Base-by-base conservation (phyloP, 2,888 invertebrate genomes). In the Thereva nobilitata region DNA sequence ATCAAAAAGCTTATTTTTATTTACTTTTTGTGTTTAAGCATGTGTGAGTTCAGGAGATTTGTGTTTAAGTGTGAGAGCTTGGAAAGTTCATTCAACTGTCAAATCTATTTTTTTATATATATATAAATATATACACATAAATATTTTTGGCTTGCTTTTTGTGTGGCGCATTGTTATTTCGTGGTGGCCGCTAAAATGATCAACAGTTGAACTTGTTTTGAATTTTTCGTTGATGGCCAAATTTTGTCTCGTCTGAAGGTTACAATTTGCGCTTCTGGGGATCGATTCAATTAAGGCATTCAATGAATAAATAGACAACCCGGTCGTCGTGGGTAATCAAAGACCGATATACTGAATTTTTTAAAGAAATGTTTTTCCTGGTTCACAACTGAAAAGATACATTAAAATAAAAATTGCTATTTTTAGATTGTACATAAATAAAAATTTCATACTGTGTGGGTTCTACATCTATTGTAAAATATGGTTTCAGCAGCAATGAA, bases 41-140 rank as follows among this genome's bases (percentile, higher is more conserved):
- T 45, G 54, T 23, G 35, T 34, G 47, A 23, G 23, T 23, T 23
- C 1, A 23, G 23, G 23, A 23, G 23, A 23, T 23, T 23, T 23
- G 2, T 2, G 2, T 2, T 23, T 23, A 23, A 23, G 23, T 23
- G 23, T 23, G 23, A 23, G 23, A 23, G 23, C 23, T 42, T 53
- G 37, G 52, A 68, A 61, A 69, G 69, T 69, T 69, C 69, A 69
- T 69, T 69, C 69, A 69, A 69, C 69, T 69, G 69, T 69, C 67
- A 67, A 67, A 69, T 67, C 23, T 65, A 59, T 49, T n/a, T 47
- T 69, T 69, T 66, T 68, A 56, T 63, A 44, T 67, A n/a, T 50
- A 35, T 23, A 5, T 52, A 42, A 63, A 52, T 53, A 44, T 53
- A 38, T 41, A 44, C 23, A 38, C 47, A 47, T 38, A 45, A 38